A percentile compares a stretch with the other conserved stretches of the same genome.
Conservation (phyloP, 1,140 invertebrate genomes). For the Drosophila serrata region DNA sequence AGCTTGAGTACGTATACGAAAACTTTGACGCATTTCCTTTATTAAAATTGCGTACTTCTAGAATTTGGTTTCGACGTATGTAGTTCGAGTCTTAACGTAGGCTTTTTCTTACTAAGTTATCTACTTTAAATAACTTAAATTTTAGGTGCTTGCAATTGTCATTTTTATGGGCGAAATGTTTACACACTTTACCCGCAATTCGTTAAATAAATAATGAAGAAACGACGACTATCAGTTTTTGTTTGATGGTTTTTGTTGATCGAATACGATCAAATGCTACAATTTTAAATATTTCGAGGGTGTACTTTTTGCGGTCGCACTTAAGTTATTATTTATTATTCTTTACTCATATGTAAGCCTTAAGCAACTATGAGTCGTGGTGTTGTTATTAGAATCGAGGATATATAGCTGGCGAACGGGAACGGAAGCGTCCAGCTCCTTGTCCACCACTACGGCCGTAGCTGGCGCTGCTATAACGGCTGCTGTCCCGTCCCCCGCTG, state of each 20-base stretch:
- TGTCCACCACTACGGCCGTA: conserved; percentile 84
- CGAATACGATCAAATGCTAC: conserved; percentile 48
- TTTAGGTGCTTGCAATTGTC: conserved; percentile 51
- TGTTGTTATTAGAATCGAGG: conserved; percentile 75
- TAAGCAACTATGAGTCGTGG: conserved; percentile 34
- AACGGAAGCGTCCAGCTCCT: conserved; percentile 78
- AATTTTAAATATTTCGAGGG: conserved; percentile 43
- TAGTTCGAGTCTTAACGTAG: conserved; percentile 45
- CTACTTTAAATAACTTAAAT: conserved; percentile 50
- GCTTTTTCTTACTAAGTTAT: conserved; percentile 44
- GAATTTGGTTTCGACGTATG: conserved; percentile 44
- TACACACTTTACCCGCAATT: conserved; percentile 19
- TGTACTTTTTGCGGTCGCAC: conserved; percentile 45
- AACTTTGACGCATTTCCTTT: conserved; percentile 45
- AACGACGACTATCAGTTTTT: conserved; percentile 43
- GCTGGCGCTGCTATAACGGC: conserved; percentile 85
- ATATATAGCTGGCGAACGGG: conserved; percentile 73
- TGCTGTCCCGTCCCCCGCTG: conserved; percentile 78
- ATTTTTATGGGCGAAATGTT: conserved; percentile 29
- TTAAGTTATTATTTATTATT: conserved; percentile 58
- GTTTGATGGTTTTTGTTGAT: conserved; percentile 25
- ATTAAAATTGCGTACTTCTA: conserved; percentile 52
- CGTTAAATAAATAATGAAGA: conserved; percentile 48
- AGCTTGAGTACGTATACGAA: conserved; percentile 34
- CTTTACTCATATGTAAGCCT: conserved; percentile 44